Evolutionary conservation across 2,888 invertebrate genomes (phyloP), one percentile per base, ranked within the genome.

Genomic region (Caenorhabditis imperialis): DNA sequence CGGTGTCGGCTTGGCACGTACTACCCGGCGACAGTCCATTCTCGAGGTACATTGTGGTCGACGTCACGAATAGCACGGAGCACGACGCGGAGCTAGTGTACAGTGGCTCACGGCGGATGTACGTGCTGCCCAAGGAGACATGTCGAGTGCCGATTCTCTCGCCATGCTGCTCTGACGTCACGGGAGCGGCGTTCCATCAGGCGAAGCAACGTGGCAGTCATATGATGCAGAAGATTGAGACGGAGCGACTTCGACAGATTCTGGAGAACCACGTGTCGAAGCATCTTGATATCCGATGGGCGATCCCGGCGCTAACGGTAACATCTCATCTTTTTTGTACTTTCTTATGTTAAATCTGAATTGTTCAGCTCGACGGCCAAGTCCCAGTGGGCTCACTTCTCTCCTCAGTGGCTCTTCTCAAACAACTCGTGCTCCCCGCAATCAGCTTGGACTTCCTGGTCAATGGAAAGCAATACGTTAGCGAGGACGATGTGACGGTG

Each of bases 101-200:
- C 55, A 74, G 81, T 18, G 76, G 81, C 5, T 63, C 65, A n/a
- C 70, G 83, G 22, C 18, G 75, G 25, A 81, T 87, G 69, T 76
- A 80, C 33, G 86, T 87, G 7, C 84, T 86, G 47, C 84, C 87
- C 20, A 84, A 79, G 57, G 87, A 87, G 55, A 82, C 83, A 2
- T 87, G 87, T 76, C 84, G 86, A 33, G 87, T 87, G n/a, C 87
- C 87, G 0, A 77, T 87, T 14, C 69, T 87, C 8, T 87, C 84
- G 7, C 85, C 85, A 4, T 87, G 90, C 51, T 86, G 84, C 47
- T 77, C 82, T 0, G 84, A 85, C 37, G 85, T 87, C 48, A 81
- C 80, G 3, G 78, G 86, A 5, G 70, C 78, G 3, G 84, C 84
- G 1, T 86, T 86, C 55, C 82, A 82, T 48, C 72, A 69, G 7